Conservation (phyloP, 2,888 invertebrate genomes). For the Tinea semifulvella region DNA sequence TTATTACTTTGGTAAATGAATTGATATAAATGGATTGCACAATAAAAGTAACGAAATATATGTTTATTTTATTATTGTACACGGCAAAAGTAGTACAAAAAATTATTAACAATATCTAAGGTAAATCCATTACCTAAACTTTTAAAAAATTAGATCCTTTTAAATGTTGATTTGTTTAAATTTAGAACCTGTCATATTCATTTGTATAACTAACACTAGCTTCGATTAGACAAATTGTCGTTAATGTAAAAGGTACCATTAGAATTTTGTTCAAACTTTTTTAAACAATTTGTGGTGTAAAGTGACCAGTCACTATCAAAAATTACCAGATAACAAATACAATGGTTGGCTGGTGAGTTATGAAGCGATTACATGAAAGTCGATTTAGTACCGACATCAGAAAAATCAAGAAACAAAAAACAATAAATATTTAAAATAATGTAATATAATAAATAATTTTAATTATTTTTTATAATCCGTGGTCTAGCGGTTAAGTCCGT, state of each 20-base stretch:
- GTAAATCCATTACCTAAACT: no score
- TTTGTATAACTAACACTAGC: slow-evolving; percentile 52
- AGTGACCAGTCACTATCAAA: slow-evolving; percentile 63
- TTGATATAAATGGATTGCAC: no score
- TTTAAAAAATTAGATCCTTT: no score
- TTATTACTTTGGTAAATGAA: no score
- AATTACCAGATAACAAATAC: slow-evolving; percentile 57
- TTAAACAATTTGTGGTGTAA: slow-evolving; percentile 61
- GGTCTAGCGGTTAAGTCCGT: no score
- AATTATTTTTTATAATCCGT: no score
- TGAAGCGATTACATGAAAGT: slow-evolving; percentile 52
- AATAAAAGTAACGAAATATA: no score
- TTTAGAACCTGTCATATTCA: slow-evolving; percentile 57
- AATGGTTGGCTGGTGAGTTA: slow-evolving; percentile 57
- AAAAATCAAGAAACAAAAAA: neutral
- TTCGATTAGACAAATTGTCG: slow-evolving; percentile 61
- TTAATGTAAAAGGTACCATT: slow-evolving; percentile 48
- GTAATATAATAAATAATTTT: no score
- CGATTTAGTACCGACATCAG: slow-evolving; percentile 15
- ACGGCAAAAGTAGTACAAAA: no score
- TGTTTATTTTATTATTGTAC: no score
- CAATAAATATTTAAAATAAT: neutral
- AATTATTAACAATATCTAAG: no score
- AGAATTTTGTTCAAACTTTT: slow-evolving; percentile 57
- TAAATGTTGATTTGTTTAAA: no score